Conservation (phyloP, 1,140 invertebrate species). For the Lasioglossum albipes region DNA sequence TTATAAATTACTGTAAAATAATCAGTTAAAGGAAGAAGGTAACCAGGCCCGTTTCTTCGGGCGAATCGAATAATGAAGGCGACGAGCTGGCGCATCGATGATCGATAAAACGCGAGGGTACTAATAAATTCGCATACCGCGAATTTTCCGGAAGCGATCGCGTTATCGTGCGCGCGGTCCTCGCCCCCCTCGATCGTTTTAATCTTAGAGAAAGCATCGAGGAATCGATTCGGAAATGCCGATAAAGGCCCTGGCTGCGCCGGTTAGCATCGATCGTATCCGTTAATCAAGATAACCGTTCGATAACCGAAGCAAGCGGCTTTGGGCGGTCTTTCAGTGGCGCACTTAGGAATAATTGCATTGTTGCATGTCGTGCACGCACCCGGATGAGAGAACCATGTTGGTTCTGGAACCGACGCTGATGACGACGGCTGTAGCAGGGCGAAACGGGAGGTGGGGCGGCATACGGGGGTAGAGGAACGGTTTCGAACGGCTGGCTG, state of each 20-base stretch:
- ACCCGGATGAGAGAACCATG: constrained; percentile 21
- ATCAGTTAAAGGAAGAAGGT: no score
- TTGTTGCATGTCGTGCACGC: constrained; percentile 36
- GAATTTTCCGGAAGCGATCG: background rate
- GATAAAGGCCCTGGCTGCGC: constrained; percentile 3
- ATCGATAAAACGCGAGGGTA: background rate
- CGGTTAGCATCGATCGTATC: constrained; percentile 45
- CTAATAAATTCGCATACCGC: background rate
- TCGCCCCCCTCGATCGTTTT: background rate
- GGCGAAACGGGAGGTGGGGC: background rate
- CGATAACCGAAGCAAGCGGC: constrained; percentile 36
- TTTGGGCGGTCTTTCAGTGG: constrained; percentile 42
- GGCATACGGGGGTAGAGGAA: background rate
- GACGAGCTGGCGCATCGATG: background rate
- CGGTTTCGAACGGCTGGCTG: constrained; percentile 56
- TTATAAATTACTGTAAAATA: no score
- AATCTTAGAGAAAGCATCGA: constrained; percentile 39
- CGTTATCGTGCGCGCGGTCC: constrained; percentile 5
- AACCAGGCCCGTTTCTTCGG: no score
- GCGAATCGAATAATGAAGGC: background rate
- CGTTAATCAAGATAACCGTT: constrained; percentile 47
- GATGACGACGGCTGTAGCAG: constrained; percentile 31
- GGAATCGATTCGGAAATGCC: background rate
- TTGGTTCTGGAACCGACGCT: constrained; percentile 29
- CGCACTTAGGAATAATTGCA: constrained; percentile 55